Evolutionary conservation across 2,113 vertebrate genomes (phyloP).

Genomic region (Corapipo altera): DNA sequence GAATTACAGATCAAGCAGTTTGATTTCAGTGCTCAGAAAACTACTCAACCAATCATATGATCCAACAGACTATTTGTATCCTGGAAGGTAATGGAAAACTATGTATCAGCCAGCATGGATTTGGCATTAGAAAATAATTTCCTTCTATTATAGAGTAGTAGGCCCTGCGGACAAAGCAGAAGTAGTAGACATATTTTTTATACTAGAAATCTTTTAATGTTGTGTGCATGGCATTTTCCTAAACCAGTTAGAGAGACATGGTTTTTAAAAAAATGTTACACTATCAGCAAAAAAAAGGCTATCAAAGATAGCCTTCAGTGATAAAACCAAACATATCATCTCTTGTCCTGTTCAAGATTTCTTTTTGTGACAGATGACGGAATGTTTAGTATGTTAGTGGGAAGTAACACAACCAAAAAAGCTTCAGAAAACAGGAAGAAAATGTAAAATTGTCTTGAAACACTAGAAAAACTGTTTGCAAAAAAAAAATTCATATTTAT

Average conservation of each 20-base stretch:
- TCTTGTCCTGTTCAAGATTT: not conserved
- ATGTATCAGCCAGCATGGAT: not conserved
- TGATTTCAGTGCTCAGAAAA: not conserved
- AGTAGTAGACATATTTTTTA: not conserved
- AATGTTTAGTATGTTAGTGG: not conserved
- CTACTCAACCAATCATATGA: not conserved
- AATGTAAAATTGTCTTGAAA: not conserved
- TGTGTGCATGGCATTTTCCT: not conserved
- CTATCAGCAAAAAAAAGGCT: not conserved
- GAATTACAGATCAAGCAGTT: not conserved
- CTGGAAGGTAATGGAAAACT: not conserved
- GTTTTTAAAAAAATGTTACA: not conserved
- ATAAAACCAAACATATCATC: not conserved
- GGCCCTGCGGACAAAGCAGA: not conserved
- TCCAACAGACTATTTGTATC: not conserved
- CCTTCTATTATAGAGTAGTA: not conserved
- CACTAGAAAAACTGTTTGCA: not conserved
- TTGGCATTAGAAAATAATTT: not conserved
- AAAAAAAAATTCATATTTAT: not conserved
- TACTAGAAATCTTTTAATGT: not conserved
- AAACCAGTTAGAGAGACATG: not conserved
- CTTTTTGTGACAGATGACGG: not conserved
- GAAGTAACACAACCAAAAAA: not conserved
- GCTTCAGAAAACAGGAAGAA: not conserved
- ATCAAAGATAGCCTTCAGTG: not conserved